Base-by-base conservation (phyloP, 2,113 vertebrate genomes). In the Brachypteracias leptosomus region DNA sequence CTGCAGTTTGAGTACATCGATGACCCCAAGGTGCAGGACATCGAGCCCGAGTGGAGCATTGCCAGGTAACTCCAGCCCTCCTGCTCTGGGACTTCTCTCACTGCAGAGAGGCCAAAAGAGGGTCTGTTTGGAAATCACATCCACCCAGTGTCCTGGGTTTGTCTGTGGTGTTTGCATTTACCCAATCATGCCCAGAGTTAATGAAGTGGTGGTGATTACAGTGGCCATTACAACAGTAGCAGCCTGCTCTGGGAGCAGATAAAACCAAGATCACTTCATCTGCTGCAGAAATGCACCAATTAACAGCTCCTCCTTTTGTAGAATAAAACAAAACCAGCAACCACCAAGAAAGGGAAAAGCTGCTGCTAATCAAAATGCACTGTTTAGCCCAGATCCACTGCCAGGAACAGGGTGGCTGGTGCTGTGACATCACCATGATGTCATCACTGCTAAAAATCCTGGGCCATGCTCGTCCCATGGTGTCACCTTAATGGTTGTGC, bases 31-130 rank as follows among this genome's bases (percentile, higher is more conserved):
- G 99, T 99, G 36, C 98, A 98, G 91, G 98, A 99, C 79, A 98
- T 99, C 3, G 99, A 99, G 21, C 99, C 99, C 0, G 99, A 99
- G 89, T 99, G 99, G 99, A 99, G 99, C 98, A 99, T 99, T 6
- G 98, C 99, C 88, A 99, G 99, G 99, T 99, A 97, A 83, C 72
- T n/a, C 35, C 73, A 57, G n/a, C 54, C 58, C 7, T 1, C 5
- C n/a, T 3, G 6, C 7, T 7, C 52, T 28, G 75, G 40, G 28
- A 36, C 65, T 52, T 3, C 31, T 83, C 72, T 46, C 57, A n/a
- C 81, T 17, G 65, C 14, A 7, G 35, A 24, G 44, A n/a, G 57
- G 59, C 44, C n/a, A 26, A 7, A 65, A 36, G 40, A 22, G 24
- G 29, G 26, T 33, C 67, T 51, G 0, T 47, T 11, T 65, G 68